Base-by-base conservation (phyloP, 2,797 vertebrate genomes). In the Discoglossus pictus region DNA sequence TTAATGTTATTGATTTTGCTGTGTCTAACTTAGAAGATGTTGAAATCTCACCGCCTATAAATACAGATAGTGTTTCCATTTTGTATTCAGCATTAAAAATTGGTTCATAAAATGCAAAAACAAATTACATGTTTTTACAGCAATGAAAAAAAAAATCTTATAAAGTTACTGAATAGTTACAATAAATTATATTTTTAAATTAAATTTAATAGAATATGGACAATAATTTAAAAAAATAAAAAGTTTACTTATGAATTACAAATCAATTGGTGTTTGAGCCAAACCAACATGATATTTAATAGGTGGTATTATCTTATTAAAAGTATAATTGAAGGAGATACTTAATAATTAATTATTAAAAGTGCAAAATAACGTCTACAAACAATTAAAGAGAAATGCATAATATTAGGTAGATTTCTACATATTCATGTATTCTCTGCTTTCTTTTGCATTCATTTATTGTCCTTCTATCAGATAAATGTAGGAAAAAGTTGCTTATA, bases 161-260 rank as follows among this genome's bases (percentile, higher is more conserved):
- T 55, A 78, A 81, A 75, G 78, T 74, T 64, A 61, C 67, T 79
- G 75, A 81, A 66, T n/a, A n/a, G n/a, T n/a, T n/a, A n/a, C n/a
- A n/a, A n/a, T n/a, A n/a, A n/a, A n/a, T n/a, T n/a, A n/a, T n/a
- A n/a, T n/a, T n/a, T n/a, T n/a, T n/a, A n/a, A 84, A 82, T 80
- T 84, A 80, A 82, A 47, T 86, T 77, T 79, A 80, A 86, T 88
- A 85, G 86, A 74, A 80, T 74, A 81, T 80, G 71, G 80, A 82
- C 81, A n/a, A n/a, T n/a, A n/a, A n/a, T n/a, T n/a, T n/a, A n/a
- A n/a, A n/a, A n/a, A n/a, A n/a, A n/a, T n/a, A n/a, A n/a, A n/a
- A n/a, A n/a, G n/a, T n/a, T n/a, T n/a, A n/a, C n/a, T n/a, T n/a
- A n/a, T n/a, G n/a, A n/a, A n/a, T 12, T 11, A 2, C 10, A 34